These are phyloP conservation scores for Heliconius charithonia DNA, from an alignment of 2,888 invertebrate species.

Conservation along the genomic window DNA sequence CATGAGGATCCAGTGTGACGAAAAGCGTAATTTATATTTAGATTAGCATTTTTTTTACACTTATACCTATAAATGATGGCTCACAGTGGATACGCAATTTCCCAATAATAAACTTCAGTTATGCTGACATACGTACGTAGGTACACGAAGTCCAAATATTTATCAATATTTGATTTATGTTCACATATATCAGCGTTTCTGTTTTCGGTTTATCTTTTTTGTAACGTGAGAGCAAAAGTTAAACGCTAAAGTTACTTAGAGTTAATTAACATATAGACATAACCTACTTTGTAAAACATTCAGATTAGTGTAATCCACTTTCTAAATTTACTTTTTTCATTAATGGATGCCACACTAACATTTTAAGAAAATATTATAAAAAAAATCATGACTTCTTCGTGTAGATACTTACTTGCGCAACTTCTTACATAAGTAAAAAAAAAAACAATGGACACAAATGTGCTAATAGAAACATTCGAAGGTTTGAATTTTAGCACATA, in stretches of 20 bases:
- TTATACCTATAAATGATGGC: neutral
- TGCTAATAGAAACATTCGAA: constrained; percentile 45
- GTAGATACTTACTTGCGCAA: constrained; percentile 36
- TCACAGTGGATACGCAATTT: neutral
- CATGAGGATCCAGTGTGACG: too few relatives aligned
- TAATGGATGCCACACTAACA: constrained; percentile 47
- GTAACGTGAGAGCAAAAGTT: constrained; percentile 39
- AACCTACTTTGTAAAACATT: constrained; percentile 50
- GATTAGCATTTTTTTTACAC: neutral
- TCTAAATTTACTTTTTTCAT: constrained; percentile 47
- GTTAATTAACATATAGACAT: constrained; percentile 43
- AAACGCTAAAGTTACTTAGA: constrained; percentile 42
- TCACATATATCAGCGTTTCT: neutral
- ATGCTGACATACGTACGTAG: neutral
- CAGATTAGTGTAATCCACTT: constrained; percentile 51
- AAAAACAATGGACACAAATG: constrained; percentile 44
- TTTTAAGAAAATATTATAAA: constrained; percentile 45
- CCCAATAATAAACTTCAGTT: neutral
- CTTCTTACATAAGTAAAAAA: constrained; percentile 47
- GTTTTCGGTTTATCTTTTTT: constrained; percentile 20
- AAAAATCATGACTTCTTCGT: constrained; percentile 39
- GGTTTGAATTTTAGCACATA: constrained; percentile 41
- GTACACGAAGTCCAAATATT: neutral
- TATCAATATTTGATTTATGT: neutral
- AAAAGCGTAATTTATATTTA: too few relatives aligned